phyloP scores from a whole-genome alignment of 2,888 invertebrate species.

The Koerneria pararmatus region DNA sequence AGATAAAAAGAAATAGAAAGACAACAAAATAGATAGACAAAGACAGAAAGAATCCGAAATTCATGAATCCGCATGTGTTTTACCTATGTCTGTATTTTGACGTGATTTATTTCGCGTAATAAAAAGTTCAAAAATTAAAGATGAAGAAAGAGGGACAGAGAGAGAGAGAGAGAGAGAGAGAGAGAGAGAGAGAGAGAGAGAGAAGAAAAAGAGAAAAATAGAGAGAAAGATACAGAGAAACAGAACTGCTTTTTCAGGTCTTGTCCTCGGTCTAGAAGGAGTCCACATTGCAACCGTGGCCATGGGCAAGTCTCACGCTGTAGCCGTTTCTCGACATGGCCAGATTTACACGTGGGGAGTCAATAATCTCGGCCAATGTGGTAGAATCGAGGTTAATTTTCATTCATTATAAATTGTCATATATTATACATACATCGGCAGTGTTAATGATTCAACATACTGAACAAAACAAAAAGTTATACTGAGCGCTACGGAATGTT shows the following conservation, averaged over 20 bases:
- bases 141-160: too few species aligned
- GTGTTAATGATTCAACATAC: background rate
- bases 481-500: too few species aligned
- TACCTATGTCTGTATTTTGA: too few species aligned
- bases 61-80: too few species aligned
- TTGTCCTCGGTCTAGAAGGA: conserved; percentile 70
- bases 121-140: too few species aligned
- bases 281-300: conserved; percentile 74
- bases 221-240: background rate
- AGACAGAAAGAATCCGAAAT: too few species aligned
- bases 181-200: conserved; percentile 24
- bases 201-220: too few species aligned
- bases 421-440: background rate
- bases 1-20: too few species aligned
- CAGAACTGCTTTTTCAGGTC: conserved; percentile 13
- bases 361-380: conserved; percentile 96
- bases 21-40: too few species aligned
- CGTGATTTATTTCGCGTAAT: too few species aligned
- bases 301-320: conserved; percentile 92
- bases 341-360: conserved; percentile 90
- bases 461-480: background rate
- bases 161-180: conserved; percentile 1
- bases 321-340: conserved; percentile 80
- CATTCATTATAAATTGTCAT: background rate
- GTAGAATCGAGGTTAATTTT: conserved; percentile 61